Base-by-base conservation (phyloP, 2,888 invertebrate species). In the Aporophyla nigra region DNA sequence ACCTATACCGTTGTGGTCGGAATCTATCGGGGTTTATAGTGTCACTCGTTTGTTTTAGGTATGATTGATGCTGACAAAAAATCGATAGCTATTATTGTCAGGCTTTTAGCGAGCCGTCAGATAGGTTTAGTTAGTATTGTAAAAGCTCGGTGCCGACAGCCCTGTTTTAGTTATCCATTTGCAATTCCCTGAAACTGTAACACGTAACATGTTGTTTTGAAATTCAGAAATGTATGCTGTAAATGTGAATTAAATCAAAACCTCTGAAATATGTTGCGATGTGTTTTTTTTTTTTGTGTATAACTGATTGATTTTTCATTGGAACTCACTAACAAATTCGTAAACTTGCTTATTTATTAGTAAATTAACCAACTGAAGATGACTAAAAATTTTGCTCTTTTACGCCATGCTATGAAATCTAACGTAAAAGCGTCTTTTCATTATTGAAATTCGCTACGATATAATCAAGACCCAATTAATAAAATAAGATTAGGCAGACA, bases 21-120 rank as follows among this genome's bases (percentile, higher is more conserved):
- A 54, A 73, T 78, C 46, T 61, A 61, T 58, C 65, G 61, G 40
- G 61, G 51, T 77, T 74, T 81, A 67, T 58, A 7, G 51, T 66
- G 69, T 43, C 62, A 68, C 56, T 77, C 58, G 63, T 75, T 83
- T 68, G 67, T 73, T 81, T 66, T 62, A 75, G 40, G 33, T 53
- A 71, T 83, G 84, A 81, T 73, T 71, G 84, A 84, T 84, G 71
- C 16, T 58, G 53, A 56, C 54, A 65, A 63, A 81, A 84, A 77
- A 66, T 80, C 65, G 73, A 83, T 74, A 62, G 63, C 63, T 71
- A 68, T 84, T 84, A 65, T 77, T 84, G 80, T 76, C 67, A 54
- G 63, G 72, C 72, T 83, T 76, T 83, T 61, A 83, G 46, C 63
- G 56, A 27, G n/a, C 59, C 27, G 56, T 56, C 67, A 51, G 62